Evolutionary conservation across 2,797 vertebrate genomes (phyloP).

Genomic region (Ibycter americanus): DNA sequence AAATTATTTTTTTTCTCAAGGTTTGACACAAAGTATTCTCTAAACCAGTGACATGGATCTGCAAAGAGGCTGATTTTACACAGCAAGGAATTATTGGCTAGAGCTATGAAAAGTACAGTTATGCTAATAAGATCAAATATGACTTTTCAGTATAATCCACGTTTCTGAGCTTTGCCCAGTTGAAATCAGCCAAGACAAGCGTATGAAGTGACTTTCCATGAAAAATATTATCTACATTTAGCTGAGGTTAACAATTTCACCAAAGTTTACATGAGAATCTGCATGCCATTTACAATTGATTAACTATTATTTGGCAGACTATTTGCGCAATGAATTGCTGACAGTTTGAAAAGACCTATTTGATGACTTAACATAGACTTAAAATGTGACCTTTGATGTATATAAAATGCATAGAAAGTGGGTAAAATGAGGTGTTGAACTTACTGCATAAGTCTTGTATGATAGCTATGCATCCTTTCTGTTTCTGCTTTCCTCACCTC

Average conservation of each 20-base stretch:
- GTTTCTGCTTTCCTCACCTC: neutral
- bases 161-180: neutral
- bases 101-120: neutral
- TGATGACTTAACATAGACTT: neutral
- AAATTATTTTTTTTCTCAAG: neutral
- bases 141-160: neutral
- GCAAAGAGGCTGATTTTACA: neutral
- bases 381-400: neutral
- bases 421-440: neutral
- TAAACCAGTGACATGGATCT: neutral
- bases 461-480: neutral
- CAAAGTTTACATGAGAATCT: neutral
- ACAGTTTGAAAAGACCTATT: conserved; percentile 5
- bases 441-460: neutral
- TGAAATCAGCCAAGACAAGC: neutral
- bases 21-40: neutral
- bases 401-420: neutral
- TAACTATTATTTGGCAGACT: neutral
- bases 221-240: neutral
- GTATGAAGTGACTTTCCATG: neutral
- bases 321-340: neutral
- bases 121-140: neutral
- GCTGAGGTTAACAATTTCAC: neutral
- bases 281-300: conserved; percentile 8
- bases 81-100: neutral